Base-by-base conservation (phyloP, 2,888 invertebrate genomes). In the Xylota sylvarum region DNA sequence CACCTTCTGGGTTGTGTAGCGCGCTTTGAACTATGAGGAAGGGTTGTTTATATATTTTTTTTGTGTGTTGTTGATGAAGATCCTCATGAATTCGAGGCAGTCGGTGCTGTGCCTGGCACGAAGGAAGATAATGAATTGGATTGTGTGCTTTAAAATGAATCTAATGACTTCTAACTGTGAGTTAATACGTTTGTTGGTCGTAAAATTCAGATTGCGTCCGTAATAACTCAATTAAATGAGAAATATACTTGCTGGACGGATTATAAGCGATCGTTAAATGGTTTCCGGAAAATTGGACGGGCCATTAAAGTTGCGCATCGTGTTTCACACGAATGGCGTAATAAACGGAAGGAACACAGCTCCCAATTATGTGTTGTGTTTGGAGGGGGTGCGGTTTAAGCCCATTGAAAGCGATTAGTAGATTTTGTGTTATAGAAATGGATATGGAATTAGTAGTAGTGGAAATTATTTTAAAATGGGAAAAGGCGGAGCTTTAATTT, bases 151-250 rank as follows among this genome's bases (percentile, higher is more conserved):
- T 17, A 5, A 30, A 62, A 73, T 50, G 35, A 17, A 52, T 27
- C 73, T 73, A 73, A 73, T 50, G 73, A 52, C 52, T 62, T 12
- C 27, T 27, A 62, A 27, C 62, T 14, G 73, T 37, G 37, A 73
- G 62, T 73, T 73, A 73, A 73, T 73, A 40, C 19, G 17, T 50
- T 62, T 62, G 60, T 12, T 10, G 52, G 40, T 37, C 27, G 17
- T 73, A 50, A 73, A 73, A 46, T 43, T 70, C 2, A 17, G 9
- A 58, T 58, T 30, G 30, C 46, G 46, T 58, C 32, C 37, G 46
- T 46, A 70, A 70, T 70, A 58, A 58, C 32, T 70, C 58, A 70
- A 70, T 58, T 30, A 58, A 70, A 46, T 58, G 30, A 27, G 58
- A 27, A 70, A 56, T 58, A 46, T 70, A 27, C 30, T 46, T 56